Evolutionary conservation across 2,113 vertebrate genomes (phyloP).

Genomic region (Puntigrus tetrazona): DNA sequence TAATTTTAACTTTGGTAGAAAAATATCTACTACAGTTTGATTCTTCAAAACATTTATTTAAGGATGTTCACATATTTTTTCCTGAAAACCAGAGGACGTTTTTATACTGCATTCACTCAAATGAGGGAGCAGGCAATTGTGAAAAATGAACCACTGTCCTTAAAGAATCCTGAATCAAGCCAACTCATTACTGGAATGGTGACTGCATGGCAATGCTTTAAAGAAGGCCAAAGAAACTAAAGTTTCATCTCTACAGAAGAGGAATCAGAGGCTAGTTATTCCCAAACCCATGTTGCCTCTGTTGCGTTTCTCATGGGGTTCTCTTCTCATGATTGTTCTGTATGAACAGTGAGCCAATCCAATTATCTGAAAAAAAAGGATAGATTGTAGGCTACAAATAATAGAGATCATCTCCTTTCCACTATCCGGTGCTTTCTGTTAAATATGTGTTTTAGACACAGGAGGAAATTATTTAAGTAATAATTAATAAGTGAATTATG

Average conservation of each 20-base stretch:
- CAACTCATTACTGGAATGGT: slow-evolving; percentile 12
- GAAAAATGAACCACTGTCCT: neutral
- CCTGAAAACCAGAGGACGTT: neutral
- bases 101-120: neutral
- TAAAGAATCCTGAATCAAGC: slow-evolving; percentile 9
- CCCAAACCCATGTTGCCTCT: neutral
- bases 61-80: neutral
- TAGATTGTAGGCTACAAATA: slow-evolving; percentile 17
- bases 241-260: slow-evolving; percentile 16
- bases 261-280: slow-evolving; percentile 23
- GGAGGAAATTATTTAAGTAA: neutral
- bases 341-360: neutral
- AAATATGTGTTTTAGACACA: neutral
- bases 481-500: neutral
- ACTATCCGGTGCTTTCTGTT: neutral
- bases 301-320: neutral
- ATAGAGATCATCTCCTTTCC: slow-evolving; percentile 3
- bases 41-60: neutral
- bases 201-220: slow-evolving; percentile 36
- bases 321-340: slow-evolving; percentile 5
- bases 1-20: no score
- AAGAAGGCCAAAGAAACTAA: slow-evolving; percentile 33
- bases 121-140: neutral
- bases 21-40: no score
- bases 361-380: neutral